Percentiles rank a stretch among this genome's conserved stretches.
These are phyloP conservation scores for Netta rufina DNA, from an alignment of 2,797 vertebrate genomes.

Conservation along the genomic window DNA sequence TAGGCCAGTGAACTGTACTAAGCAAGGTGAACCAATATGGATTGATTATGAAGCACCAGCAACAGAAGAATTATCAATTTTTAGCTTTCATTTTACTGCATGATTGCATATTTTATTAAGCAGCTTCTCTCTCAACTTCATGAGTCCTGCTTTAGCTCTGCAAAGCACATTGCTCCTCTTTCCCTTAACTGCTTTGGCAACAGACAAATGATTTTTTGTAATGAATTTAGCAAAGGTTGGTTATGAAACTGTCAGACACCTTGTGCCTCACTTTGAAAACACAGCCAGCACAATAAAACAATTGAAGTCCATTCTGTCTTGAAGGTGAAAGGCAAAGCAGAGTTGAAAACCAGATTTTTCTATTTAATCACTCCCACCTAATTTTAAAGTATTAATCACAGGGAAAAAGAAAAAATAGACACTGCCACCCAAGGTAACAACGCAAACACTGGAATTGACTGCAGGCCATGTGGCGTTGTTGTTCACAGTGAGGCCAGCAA, in stretches of 20 bases:
- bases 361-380: not conserved
- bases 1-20: not conserved
- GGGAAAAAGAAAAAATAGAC: not conserved
- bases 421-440: not conserved
- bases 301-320: not conserved
- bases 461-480: not conserved
- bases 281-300: not conserved
- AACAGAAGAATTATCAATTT: not conserved
- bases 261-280: not conserved
- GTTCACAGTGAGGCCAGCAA: not conserved
- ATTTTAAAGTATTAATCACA: not conserved
- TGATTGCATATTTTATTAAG: not conserved
- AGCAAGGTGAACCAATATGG: not conserved
- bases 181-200: not conserved
- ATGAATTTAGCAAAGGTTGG: conserved; percentile 1
- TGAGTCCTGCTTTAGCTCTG: not conserved
- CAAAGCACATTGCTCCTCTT: not conserved
- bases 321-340: conserved; percentile 21
- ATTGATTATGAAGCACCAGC: not conserved
- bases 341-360: not conserved
- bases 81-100: not conserved
- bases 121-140: not conserved
- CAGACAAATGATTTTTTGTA: not conserved
- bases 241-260: not conserved
- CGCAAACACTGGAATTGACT: not conserved